A percentile compares a stretch with the other conserved stretches of the same genome.
phyloP scores from a whole-genome alignment of 1,140 invertebrate genomes.

The Aphelenchoides besseyi region DNA sequence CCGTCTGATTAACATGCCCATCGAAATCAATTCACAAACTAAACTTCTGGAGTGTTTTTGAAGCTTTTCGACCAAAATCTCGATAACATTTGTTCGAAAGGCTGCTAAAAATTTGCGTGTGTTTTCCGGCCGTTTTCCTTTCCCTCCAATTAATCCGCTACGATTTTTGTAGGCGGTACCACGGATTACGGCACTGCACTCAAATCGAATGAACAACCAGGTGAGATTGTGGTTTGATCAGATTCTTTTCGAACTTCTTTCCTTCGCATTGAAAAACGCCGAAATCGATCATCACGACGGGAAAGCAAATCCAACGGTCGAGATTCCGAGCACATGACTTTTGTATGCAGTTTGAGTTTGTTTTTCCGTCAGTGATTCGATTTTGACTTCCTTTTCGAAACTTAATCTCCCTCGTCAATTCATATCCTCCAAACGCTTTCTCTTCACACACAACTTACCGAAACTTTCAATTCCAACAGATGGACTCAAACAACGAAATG shows the following conservation, averaged over 20 bases:
- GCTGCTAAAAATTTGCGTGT: neutral
- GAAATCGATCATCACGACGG: neutral
- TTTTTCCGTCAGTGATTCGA: neutral
- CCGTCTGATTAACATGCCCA: neutral
- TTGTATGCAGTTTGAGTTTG: neutral
- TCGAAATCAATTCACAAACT: neutral
- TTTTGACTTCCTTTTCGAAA: neutral
- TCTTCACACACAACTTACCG: too few species aligned
- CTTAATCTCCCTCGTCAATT: neutral
- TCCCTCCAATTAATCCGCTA: neutral
- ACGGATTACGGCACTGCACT: slow-evolving; percentile 8
- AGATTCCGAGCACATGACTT: neutral
- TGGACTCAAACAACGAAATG: slow-evolving; percentile 18
- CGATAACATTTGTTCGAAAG: neutral
- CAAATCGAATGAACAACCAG: slow-evolving; percentile 19
- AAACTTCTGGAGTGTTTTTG: too few species aligned
- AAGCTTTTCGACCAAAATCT: neutral
- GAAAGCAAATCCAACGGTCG: neutral
- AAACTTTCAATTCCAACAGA: slow-evolving; percentile 5
- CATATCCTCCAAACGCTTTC: too few species aligned
- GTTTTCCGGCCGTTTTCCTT: neutral
- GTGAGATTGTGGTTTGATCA: neutral
- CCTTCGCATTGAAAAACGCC: neutral
- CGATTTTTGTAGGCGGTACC: slow-evolving; percentile 14
- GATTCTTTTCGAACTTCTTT: neutral